Evolutionary conservation across 2,888 invertebrate genomes (phyloP), one percentile per base, ranked within the genome.

Genomic region (Cryptocephalus moraei): DNA sequence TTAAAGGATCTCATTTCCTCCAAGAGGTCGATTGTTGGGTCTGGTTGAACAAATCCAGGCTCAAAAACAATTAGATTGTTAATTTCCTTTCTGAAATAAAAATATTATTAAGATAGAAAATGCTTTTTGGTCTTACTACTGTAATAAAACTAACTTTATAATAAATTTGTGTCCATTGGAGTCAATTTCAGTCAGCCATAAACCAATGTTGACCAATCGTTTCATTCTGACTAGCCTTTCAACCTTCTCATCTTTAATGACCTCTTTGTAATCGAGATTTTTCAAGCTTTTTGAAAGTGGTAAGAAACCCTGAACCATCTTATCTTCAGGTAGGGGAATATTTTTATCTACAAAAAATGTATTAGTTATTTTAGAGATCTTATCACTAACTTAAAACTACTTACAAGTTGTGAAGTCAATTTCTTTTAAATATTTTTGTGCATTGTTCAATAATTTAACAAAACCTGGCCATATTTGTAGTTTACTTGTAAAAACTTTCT

Each of bases 401-500:
- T 72, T 65, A 83, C 79, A 78, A 59, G 74, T 72, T 50, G 73
- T 71, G 45, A 69, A 67, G 53, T 76, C 69, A 56, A 78, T 77
- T 53, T 74, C 72, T 50, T 65, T 63, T 49, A 75, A 62, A 45
- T 66, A 72, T 49, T 63, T 67, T 56, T 80, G 80, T 42, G 86
- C 72, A 51, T 75, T 76, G 68, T 84, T 86, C 56, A 88, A 72
- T n/a, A 85, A 69, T 65, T 84, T 82, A 58, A 86, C 85, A 44
- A 88, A 72, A 63, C 86, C 84, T 8, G 83, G 82, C 89, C 89
- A 89, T 62, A 90, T 80, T 67, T 84, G 84, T 40, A 81, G 74
- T 43, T 78, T 73, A 49, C 75, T 73, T 41, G 72, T 72, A 63
- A 79, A 80, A 54, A 79, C 77, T 38, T 69, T 63, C 52, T 75